Evolutionary conservation across 2,113 vertebrate genomes (phyloP), one percentile per base, ranked within the genome.

Genomic region (Xiphophorus couchianus): DNA sequence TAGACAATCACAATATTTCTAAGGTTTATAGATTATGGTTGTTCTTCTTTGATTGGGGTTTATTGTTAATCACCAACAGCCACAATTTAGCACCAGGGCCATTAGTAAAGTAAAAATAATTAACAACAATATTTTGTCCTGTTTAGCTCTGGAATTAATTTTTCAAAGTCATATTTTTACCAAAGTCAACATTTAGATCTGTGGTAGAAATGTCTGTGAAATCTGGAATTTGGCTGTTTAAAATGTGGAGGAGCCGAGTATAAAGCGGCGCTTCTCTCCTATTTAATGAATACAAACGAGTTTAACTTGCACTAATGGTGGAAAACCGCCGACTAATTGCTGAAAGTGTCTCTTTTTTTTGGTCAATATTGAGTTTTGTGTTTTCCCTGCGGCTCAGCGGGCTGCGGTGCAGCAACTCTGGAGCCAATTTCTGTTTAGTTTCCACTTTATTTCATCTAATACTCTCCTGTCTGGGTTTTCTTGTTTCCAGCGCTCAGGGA

Each of bases 401-500:
- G 73, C 72, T 29, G 74, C 71, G 48, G 61, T 6, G 74, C 22
- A 67, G 30, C 62, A 65, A 64, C 60, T 48, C 80, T 61, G 71
- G 27, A 86, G 83, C 78, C 77, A 82, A 65, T 85, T 85, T 82
- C 71, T 67, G 33, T 74, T 82, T 78, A 74, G 78, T 84, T 76
- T 72, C 76, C 60, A 27, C 76, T 85, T 88, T 81, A 71, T 78
- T 79, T 77, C 78, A 66, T 73, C 62, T 73, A 82, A 79, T 74
- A 64, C 73, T 78, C 76, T 78, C 28, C 54, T 9, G 22, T 67
- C 65, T 80, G 66, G 60, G 11, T 62, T 71, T 44, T 67, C 78
- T 76, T 62, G 69, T 82, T 82, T 78, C 66, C 44, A 63, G 51
- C 62, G 65, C 84, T 78, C 54, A 3, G 27, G 62, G 69, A 85